A percentile compares a stretch with the other conserved stretches of the same genome.
These are phyloP conservation scores for Odontomyia ornata DNA, from an alignment of 2,888 invertebrate genomes.

Conservation along the genomic window DNA sequence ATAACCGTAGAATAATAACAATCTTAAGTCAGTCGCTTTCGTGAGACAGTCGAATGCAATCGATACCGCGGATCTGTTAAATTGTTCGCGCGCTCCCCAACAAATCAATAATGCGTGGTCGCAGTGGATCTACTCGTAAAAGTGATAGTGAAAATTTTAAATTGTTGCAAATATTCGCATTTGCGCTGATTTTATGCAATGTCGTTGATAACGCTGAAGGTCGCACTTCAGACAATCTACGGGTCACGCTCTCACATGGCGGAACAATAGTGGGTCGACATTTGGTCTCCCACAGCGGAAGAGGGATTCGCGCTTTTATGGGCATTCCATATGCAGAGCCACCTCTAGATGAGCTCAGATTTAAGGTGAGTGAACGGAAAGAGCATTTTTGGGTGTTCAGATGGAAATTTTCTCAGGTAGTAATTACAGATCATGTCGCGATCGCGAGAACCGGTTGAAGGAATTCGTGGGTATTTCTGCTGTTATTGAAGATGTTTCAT, in stretches of 20 bases:
- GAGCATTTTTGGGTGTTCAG: not conserved
- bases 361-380: conserved; percentile 67
- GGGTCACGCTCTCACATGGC: conserved; percentile 60
- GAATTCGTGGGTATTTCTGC: too few relatives aligned
- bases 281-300: conserved; percentile 68
- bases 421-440: too few relatives aligned
- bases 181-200: conserved; percentile 13
- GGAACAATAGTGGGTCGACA: conserved; percentile 69
- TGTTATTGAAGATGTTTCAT: too few relatives aligned
- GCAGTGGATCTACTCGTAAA: not conserved
- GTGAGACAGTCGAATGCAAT: not conserved
- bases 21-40: conserved; percentile 20
- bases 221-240: conserved; percentile 59
- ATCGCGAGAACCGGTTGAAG: too few relatives aligned
- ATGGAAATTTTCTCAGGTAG: too few relatives aligned
- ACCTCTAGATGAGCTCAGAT: conserved; percentile 70
- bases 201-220: conserved; percentile 34
- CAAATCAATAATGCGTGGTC: not conserved
- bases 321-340: conserved; percentile 73
- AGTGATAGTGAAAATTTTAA: conserved; percentile 6
- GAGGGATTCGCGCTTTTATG: conserved; percentile 70
- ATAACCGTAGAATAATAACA: conserved; percentile 12
- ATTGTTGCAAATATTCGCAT: not conserved
- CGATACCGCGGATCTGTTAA: not conserved
- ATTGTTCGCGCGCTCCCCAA: not conserved